Base-by-base conservation (phyloP, 2,113 vertebrate species). In the Hippoglossus stenolepis region DNA sequence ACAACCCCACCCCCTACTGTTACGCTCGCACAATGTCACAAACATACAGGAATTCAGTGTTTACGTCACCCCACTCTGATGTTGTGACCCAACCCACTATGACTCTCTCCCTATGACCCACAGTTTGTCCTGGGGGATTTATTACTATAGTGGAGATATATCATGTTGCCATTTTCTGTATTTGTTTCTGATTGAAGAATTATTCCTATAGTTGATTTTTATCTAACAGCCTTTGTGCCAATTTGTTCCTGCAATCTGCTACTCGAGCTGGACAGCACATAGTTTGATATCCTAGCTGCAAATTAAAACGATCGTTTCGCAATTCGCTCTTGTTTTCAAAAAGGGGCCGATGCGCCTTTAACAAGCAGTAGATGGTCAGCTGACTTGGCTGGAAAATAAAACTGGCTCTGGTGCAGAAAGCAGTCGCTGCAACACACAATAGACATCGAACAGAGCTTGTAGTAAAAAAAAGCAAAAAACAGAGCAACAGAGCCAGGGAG, bases 281-380 rank as follows among this genome's bases (percentile, higher is more conserved):
- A 28, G 59, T 47, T 59, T 24, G 20, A 60, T 26, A 64, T 2
- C 11, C 11, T 35, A 13, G 13, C 63, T 75, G 43, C 35, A 54
- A 51, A 70, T 59, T 5, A 43, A 66, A 84, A 73, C 64, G 57
- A 26, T 20, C 20, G 64, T 66, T 70, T 74, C 40, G 8, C 60
- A 71, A 65, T 21, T 63, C 13, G 13, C 35, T 24, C 75, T 60
- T 77, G 65, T 85, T 58, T 83, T 77, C 47, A 53, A 88, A 88
- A 51, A 51, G n/a, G 21, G 75, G 71, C 58, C 40, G 75, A 79
- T 91, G 86, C 2, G 64, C 86, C 89, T 90, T 91, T 93, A 92
- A 91, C 85, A 80, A 73, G 77, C 78, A 57, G 53, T n/a, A 35
- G 73, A 77, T 61, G 75, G 85, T 91, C 89, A 91, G 86, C 82